These are phyloP conservation scores for Nemopilema nomurai DNA, from an alignment of 30 jellyfish, hydroid and myxozoan species.

Conservation along the genomic window DNA sequence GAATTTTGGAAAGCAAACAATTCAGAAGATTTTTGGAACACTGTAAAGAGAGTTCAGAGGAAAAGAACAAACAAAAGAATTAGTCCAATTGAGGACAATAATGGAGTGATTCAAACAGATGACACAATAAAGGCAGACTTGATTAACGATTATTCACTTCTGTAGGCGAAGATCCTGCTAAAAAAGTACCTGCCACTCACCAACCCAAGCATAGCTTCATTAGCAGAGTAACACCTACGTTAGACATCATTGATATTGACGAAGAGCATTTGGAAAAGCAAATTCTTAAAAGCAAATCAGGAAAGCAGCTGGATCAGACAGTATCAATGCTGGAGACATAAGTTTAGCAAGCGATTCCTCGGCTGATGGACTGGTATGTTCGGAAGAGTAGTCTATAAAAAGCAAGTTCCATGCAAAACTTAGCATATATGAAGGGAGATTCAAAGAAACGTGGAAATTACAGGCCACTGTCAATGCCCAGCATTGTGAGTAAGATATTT, in stretches of 20 bases:
- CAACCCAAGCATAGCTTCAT: slow-evolving; percentile 11
- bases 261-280: slow-evolving; percentile 11
- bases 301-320: slow-evolving; percentile 3
- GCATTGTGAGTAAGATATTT: no score
- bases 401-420: not conserved
- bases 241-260: slow-evolving; percentile 7
- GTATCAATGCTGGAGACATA: not conserved
- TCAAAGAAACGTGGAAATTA: slow-evolving; percentile 1
- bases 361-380: not conserved
- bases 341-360: not conserved
- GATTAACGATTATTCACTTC: slow-evolving; percentile 8
- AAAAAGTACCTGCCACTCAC: slow-evolving; percentile 4
- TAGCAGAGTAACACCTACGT: slow-evolving; percentile 20
- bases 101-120: slow-evolving; percentile 14
- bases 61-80: slow-evolving; percentile 3
- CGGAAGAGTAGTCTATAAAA: not conserved
- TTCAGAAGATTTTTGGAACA: slow-evolving; percentile 10
- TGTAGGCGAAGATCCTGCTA: slow-evolving; percentile 1
- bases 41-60: slow-evolving; percentile 15
- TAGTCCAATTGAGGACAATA: slow-evolving; percentile 15
- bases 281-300: no score
- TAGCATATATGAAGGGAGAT: slow-evolving; percentile 1
- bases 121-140: slow-evolving; percentile 5
- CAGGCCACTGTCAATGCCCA: no score
- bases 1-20: slow-evolving; percentile 2